Percentiles rank a stretch among this genome's conserved stretches.
Conservation (phyloP, 2,113 vertebrate species). For the Camelus dromedarius region DNA sequence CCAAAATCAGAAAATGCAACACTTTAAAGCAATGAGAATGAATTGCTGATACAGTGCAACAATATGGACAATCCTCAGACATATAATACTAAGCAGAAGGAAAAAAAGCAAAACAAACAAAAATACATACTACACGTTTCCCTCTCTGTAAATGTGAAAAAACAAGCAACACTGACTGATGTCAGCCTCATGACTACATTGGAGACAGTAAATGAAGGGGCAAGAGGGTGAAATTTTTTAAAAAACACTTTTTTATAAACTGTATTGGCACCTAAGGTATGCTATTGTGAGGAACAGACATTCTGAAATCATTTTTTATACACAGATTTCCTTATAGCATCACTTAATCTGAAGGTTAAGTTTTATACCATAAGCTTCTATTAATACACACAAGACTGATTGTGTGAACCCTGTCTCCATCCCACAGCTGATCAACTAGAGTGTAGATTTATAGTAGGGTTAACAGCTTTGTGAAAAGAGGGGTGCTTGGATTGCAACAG, state of each 20-base stretch:
- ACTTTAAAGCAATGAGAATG: background rate
- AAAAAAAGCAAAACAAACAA: background rate
- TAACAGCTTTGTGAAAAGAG: constrained; percentile 32
- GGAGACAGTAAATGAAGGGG: background rate
- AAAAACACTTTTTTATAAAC: background rate
- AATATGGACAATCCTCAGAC: background rate
- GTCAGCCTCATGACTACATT: background rate
- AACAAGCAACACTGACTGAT: background rate
- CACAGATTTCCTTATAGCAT: background rate
- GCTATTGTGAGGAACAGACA: background rate
- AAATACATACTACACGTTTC: background rate
- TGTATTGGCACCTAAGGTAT: background rate
- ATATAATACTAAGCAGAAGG: background rate
- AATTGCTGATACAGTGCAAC: background rate
- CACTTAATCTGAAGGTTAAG: background rate
- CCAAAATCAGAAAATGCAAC: background rate
- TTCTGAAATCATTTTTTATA: background rate
- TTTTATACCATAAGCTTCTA: background rate
- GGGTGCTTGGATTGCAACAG: constrained; percentile 30
- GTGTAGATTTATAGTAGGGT: constrained; percentile 57
- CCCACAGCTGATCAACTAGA: background rate
- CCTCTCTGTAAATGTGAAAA: background rate
- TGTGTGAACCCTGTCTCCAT: background rate
- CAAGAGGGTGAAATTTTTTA: no score
- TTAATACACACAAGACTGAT: background rate